Evolutionary conservation across 2,113 vertebrate species (phyloP).

Genomic region (Clupea harengus): DNA sequence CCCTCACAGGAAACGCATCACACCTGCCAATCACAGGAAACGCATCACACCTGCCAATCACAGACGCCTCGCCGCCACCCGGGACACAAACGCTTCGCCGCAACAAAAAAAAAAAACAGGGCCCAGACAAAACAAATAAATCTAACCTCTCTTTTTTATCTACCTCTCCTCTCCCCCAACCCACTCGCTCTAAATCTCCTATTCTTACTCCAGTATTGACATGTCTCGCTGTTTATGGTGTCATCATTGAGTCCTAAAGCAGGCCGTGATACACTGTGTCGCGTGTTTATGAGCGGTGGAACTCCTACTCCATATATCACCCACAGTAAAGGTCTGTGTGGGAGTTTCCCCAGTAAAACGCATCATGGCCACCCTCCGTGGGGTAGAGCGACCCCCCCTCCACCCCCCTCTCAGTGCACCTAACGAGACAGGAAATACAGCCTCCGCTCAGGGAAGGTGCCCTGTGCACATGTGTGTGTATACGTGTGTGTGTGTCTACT

Average conservation of each 20-base stretch:
- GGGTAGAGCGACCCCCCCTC: not conserved
- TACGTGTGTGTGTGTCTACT: not conserved
- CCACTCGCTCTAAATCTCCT: slow-evolving; percentile 44
- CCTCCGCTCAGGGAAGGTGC: not conserved
- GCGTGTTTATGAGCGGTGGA: slow-evolving; percentile 82
- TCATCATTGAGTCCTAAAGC: slow-evolving; percentile 84
- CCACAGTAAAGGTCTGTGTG: slow-evolving; percentile 80
- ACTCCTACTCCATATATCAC: slow-evolving; percentile 86
- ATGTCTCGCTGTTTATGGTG: slow-evolving; percentile 78
- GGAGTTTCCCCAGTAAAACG: slow-evolving; percentile 81
- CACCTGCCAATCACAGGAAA: slow-evolving; percentile 38
- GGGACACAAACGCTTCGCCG: not conserved
- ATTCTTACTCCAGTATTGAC: slow-evolving; percentile 75
- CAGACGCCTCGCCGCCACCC: slow-evolving; percentile 12
- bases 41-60: slow-evolving; percentile 38
- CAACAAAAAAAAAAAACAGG: not conserved
- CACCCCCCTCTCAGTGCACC: not conserved
- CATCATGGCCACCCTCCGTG: slow-evolving; percentile 64
- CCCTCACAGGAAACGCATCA: slow-evolving; percentile 28
- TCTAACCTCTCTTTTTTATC: slow-evolving; percentile 6
- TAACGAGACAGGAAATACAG: not conserved
- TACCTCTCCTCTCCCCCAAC: not conserved
- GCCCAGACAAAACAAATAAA: slow-evolving; percentile 44
- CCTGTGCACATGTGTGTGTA: not conserved
- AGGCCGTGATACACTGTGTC: slow-evolving; percentile 81